Evolutionary conservation across 2,888 invertebrate genomes (phyloP), one percentile per base, ranked within the genome.

Genomic region (Automeris io): DNA sequence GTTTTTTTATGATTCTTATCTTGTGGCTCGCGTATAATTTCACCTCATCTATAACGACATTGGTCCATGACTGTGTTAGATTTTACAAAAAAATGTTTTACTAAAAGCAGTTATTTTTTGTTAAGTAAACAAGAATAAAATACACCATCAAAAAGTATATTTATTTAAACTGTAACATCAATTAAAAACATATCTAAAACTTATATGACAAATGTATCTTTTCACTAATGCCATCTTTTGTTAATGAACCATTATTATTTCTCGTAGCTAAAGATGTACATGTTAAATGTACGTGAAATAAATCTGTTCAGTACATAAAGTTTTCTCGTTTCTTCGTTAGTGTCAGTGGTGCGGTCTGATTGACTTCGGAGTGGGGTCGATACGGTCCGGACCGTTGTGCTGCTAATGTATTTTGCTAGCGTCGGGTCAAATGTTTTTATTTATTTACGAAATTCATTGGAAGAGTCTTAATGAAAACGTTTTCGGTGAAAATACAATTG

Each of bases 321-420:
- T 37, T 37, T 24, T 31, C 32, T 34, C 26, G 34, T 35, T 34
- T 22, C 39, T 39, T 39, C 39, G 34, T 39, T 39, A 39, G 39
- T 29, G 34, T 21, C 29, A 26, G 39, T 8, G 22, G 21, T 29
- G 39, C 34, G 38, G 38, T 38, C 12, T 21, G 39, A 34, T 26
- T 16, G 33, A 39, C 29, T 39, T 34, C 22, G 18, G 34, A 29
- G 13, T 25, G 11, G 33, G 33, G 33, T 34, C 22, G 29, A 39
- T 26, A 34, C 34, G 21, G 34, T 29, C 16, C 29, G 21, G 34
- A 29, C 21, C 34, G 21, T 39, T 39, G 39, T 39, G 26, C 22
- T 11, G 33, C 34, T 34, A 39, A 39, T 39, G 39, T 39, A 39
- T 29, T 39, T 39, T 29, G 39, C 25, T 22, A 34, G 21, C 29